Conservation (phyloP, 2,797 vertebrate species). For the Aeoliscus strigatus region DNA sequence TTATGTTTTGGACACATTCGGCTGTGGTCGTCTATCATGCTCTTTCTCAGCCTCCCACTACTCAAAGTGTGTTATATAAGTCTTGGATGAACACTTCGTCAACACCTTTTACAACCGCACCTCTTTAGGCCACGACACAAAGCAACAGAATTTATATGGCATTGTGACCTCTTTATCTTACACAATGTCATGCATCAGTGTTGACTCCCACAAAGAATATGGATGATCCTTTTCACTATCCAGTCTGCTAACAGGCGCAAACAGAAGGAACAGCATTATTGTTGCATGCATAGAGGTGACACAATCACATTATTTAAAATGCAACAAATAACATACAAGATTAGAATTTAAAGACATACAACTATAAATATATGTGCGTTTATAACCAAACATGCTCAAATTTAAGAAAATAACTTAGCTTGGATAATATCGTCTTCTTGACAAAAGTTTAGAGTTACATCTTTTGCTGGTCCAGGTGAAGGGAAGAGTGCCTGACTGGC, state of each 20-base stretch:
- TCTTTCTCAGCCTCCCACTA: conserved; percentile 61
- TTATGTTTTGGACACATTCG: conserved; percentile 28
- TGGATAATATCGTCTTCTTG: conserved; percentile 32
- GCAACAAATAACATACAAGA: conserved; percentile 24
- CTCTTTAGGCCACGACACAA: conserved; percentile 39
- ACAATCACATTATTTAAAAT: conserved; percentile 23
- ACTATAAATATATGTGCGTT: conserved; percentile 37
- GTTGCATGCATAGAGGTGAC: conserved; percentile 56
- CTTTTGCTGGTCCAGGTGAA: conserved; percentile 29
- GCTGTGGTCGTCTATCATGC: conserved; percentile 38
- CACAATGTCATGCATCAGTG: conserved; percentile 33
- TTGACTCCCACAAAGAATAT: conserved; percentile 24
- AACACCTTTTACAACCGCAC: conserved; percentile 49
- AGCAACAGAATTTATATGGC: conserved; percentile 27
- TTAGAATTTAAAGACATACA: conserved; percentile 32
- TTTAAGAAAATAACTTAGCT: conserved; percentile 25
- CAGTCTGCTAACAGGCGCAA: conserved; percentile 23
- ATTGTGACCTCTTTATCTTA: conserved; percentile 39
- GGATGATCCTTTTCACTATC: conserved; percentile 30
- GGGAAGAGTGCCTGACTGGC: conserved; percentile 17
- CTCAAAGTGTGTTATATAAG: conserved; percentile 66
- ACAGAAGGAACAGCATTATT: conserved; percentile 40
- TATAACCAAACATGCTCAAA: conserved; percentile 51
- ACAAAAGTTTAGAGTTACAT: conserved; percentile 40
- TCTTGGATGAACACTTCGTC: conserved; percentile 66